Percentiles rank a stretch among this genome's conserved stretches.
phyloP scores from a whole-genome alignment of 2,888 invertebrate genomes.

The Drosophila formosana region DNA sequence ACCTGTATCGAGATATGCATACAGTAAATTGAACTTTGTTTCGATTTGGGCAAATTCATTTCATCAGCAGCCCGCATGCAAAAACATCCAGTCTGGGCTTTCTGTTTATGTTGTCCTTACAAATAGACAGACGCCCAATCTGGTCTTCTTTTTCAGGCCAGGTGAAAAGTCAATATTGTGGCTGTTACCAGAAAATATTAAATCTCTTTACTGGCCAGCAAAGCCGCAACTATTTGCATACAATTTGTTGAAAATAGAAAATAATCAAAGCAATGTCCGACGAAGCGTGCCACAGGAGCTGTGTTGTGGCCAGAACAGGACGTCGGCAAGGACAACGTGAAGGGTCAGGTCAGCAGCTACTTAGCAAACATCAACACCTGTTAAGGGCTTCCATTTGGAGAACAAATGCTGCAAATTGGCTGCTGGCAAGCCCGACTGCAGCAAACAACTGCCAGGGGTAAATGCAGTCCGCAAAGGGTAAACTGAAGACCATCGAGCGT shows the following conservation, averaged over 20 bases:
- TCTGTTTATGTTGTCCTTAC: slow-evolving; percentile 8
- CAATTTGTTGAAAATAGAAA: slow-evolving; percentile 75
- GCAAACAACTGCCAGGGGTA: slow-evolving; percentile 22
- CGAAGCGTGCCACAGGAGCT: slow-evolving; percentile 45
- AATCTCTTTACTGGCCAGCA: slow-evolving; percentile 57
- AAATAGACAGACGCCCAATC: background rate
- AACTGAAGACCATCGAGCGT: background rate
- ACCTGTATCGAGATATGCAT: background rate
- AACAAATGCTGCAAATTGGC: slow-evolving; percentile 76
- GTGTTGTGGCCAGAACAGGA: background rate
- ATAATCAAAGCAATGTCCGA: slow-evolving; percentile 78
- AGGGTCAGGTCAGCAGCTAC: slow-evolving; percentile 43
- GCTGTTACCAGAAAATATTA: slow-evolving; percentile 68
- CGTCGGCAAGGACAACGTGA: background rate
- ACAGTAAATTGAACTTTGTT: slow-evolving; percentile 10
- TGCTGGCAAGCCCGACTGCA: slow-evolving; percentile 41
- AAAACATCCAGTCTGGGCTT: slow-evolving; percentile 18
- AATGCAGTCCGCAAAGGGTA: slow-evolving; percentile 4
- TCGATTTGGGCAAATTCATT: slow-evolving; percentile 3
- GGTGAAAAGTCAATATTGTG: slow-evolving; percentile 76
- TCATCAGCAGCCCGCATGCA: slow-evolving; percentile 34
- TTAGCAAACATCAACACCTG: slow-evolving; percentile 80
- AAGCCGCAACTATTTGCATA: slow-evolving; percentile 74
- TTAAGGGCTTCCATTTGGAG: slow-evolving; percentile 52
- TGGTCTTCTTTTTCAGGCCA: slow-evolving; percentile 9